A percentile compares a stretch with the other conserved stretches of the same genome.
Conservation (phyloP, 2,797 vertebrate genomes). For the Acanthurus leucopareius region DNA sequence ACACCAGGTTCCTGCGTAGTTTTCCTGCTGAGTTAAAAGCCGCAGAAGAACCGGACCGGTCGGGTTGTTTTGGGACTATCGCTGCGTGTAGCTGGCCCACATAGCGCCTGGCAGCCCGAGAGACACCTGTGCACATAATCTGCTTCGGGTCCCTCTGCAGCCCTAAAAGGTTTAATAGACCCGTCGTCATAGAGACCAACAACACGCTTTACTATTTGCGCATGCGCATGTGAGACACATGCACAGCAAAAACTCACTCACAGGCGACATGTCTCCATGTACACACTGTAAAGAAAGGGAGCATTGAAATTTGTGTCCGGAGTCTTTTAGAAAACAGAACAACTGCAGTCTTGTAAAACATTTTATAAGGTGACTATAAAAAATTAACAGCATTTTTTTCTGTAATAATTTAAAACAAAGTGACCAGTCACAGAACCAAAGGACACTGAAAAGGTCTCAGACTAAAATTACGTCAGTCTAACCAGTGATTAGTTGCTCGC, state of each 20-base stretch:
- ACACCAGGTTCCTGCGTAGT: constrained; percentile 12
- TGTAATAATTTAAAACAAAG: not conserved
- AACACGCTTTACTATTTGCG: constrained; percentile 77
- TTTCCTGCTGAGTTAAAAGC: constrained; percentile 17
- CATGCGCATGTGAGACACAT: constrained; percentile 69
- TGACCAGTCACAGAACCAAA: not conserved
- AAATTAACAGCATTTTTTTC: not conserved
- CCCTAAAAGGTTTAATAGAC: constrained; percentile 73
- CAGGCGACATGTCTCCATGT: not conserved
- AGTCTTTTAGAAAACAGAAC: not conserved
- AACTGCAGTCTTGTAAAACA: no score
- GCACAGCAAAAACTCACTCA: not conserved
- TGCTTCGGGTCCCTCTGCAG: constrained; percentile 53
- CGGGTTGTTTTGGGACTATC: constrained; percentile 1
- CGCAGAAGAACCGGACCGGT: not conserved
- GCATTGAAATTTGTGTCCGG: not conserved
- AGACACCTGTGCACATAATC: constrained; percentile 79
- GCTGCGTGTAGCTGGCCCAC: constrained; percentile 45
- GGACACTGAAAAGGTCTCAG: not conserved
- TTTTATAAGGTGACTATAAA: not conserved
- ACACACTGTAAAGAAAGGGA: not conserved
- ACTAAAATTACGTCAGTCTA: not conserved
- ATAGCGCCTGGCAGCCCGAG: constrained; percentile 22
- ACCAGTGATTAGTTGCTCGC: not conserved
- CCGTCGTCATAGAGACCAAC: constrained; percentile 84